Evolutionary conservation across 1,140 invertebrate genomes (phyloP), one percentile per base, ranked within the genome.

Genomic region (Paraescarpia echinospica): DNA sequence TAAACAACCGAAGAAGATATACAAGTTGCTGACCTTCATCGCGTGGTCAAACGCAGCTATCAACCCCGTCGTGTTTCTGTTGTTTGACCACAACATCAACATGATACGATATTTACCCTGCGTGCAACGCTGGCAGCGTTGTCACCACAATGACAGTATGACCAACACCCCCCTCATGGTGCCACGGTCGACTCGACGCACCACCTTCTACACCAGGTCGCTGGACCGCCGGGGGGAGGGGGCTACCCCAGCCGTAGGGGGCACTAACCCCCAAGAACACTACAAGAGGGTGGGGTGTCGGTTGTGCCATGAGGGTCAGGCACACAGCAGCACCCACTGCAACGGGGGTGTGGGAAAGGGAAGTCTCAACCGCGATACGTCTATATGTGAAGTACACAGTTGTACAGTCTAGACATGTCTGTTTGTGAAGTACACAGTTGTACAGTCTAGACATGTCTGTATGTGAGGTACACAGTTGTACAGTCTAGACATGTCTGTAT

Each of bases 21-120:
- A 96, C 93, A 95, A 95, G 93, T 93, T 95, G 2, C 95, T 96
- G 91, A 95, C 95, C 90, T 95, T 96, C 91, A 95, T 96, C 51
- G 95, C 95, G 1, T 96, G 95, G 95, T 95, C 95, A 5, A 95
- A 96, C 89, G 95, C 94, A 34, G 94, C 94, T 18, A 93, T 96
- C 14, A 95, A 95, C 92, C 95, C 96, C 18, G 93, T 96, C 77
- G 92, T 96, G 27, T 94, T 95, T 88, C 95, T 96, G 35, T 94
- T 94, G 35, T 95, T 96, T 93, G 96, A 96, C 93, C 93, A 92
- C n/a, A 95, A 95, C 41, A 93, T 96, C 33, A 95, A 95, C 93
- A 93, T 95, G 89, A 41, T 59, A 33, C 41, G 92, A 5, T 34
- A 14, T 22, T 33, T 77, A 31, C 51, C 51, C 14, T 92, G 92